These are phyloP conservation scores for Dolichomitus sp. DNA, from an alignment of 2,888 invertebrate genomes.

Conservation along the genomic window DNA sequence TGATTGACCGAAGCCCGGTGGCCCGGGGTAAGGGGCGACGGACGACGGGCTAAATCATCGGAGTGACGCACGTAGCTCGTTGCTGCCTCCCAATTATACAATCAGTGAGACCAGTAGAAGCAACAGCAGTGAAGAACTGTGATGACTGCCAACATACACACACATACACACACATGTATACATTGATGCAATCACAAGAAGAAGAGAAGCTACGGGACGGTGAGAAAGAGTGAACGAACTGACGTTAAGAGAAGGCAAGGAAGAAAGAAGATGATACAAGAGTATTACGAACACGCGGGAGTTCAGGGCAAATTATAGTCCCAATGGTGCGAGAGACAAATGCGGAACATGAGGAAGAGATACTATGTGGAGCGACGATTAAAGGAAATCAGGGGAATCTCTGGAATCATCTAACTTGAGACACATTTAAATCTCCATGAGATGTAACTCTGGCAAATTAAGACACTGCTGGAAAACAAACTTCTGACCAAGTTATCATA, in stretches of 20 bases:
- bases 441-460: background rate
- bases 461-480: no score
- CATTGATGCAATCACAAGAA: slow-evolving; percentile 21
- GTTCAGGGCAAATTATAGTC: slow-evolving; percentile 26
- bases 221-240: slow-evolving; percentile 30
- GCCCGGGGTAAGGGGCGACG: slow-evolving; percentile 78
- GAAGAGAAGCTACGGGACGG: slow-evolving; percentile 14
- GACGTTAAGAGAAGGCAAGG: background rate
- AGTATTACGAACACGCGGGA: slow-evolving; percentile 20
- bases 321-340: slow-evolving; percentile 15
- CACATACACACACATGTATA: slow-evolving; percentile 20
- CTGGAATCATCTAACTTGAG: background rate
- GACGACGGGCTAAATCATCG: slow-evolving; percentile 83
- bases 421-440: no score
- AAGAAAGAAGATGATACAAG: slow-evolving; percentile 11
- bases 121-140: slow-evolving; percentile 36
- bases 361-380: slow-evolving; percentile 1
- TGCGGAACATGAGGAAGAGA: slow-evolving; percentile 6
- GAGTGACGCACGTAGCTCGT: slow-evolving; percentile 86
- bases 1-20: slow-evolving; percentile 84
- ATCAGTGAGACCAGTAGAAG: slow-evolving; percentile 76
- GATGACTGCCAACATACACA: slow-evolving; percentile 20
- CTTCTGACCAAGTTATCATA: no score
- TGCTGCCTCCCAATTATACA: slow-evolving; percentile 85
- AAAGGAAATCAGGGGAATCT: slow-evolving; percentile 17